phyloP scores from a whole-genome alignment of 2,888 invertebrate genomes.

The Agonopterix subpropinquella region DNA sequence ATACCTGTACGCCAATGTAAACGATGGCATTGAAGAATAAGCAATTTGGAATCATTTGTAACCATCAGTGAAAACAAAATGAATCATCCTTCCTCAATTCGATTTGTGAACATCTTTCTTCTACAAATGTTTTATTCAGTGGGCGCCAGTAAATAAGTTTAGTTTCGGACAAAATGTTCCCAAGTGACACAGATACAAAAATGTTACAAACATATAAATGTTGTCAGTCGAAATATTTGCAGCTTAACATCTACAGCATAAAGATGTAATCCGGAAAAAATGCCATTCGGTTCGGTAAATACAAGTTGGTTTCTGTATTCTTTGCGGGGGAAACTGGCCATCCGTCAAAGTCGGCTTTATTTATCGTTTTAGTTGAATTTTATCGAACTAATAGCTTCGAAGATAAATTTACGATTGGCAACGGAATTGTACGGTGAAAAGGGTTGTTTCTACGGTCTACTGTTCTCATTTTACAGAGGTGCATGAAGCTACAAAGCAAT shows the following conservation, averaged over 20 bases:
- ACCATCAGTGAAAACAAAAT: constrained; percentile 28
- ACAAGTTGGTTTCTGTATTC: constrained; percentile 39
- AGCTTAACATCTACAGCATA: constrained; percentile 2
- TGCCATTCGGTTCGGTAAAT: constrained; percentile 10
- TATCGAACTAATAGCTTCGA: constrained; percentile 71
- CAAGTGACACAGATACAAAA: constrained; percentile 67
- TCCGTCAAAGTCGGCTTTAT: constrained; percentile 72
- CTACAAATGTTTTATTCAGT: constrained; percentile 63
- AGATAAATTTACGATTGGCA: constrained; percentile 72
- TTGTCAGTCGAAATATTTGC: background rate
- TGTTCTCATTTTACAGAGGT: no score
- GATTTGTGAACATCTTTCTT: constrained; percentile 48
- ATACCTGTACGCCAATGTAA: no score
- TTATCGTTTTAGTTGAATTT: constrained; percentile 75
- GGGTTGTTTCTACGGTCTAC: constrained; percentile 39
- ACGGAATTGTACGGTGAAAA: constrained; percentile 54
- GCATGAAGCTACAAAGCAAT: no score
- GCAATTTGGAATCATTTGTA: no score
- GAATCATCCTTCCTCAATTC: constrained; percentile 46
- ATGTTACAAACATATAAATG: constrained; percentile 28
- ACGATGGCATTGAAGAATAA: no score
- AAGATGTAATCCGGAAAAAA: background rate
- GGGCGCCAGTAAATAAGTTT: constrained; percentile 63
- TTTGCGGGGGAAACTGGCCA: constrained; percentile 66
- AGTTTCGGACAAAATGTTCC: constrained; percentile 71